Evolutionary conservation across 1,140 invertebrate species (phyloP), one percentile per base, ranked within the genome.

Genomic region (Lepidostoma basale): DNA sequence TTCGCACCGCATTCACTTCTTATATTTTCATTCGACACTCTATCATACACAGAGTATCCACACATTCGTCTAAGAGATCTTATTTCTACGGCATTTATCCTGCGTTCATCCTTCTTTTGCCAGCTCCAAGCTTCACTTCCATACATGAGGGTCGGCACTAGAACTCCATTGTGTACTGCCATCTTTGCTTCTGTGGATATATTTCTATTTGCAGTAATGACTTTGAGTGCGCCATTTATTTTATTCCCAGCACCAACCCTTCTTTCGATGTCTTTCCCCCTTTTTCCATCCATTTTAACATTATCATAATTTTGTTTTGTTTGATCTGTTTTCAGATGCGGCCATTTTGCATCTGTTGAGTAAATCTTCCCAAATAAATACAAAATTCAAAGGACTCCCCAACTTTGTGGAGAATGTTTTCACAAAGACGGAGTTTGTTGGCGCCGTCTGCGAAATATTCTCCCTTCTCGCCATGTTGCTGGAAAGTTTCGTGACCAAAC

Each of bases 331-430:
- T 70, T 33, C 49, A 70, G 69, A 70, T 54, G 23, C 54, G 20
- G 63, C 47, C 4, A 63, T 70, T 14, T 44, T 42, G 10, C 58
- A 63, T 56, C 28, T 70, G 20, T 67, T 70, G 33, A 26, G 8
- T 18, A 52, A 49, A 23, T 2, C 33, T 16, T 33, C 56, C 44
- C 33, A 42, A 45, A 14, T 16, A 6, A 63, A 67, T 56, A 22
- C 12, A 23, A 22, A 30, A 16, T 39, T 20, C 16, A 62, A 54
- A 16, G 36, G 47, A 2, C 40, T 69, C 18, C 49, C 62, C 2
- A 42, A 42, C 16, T 68, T 67, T n/a, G 36, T 71, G 5, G 44
- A 68, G 33, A 23, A 12, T 20, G 42, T 39, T 3, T 68, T 64
- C 18, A 52, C 39, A 12, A 22, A 47, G 28, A 26, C 16, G 18